Conservation (phyloP, 2,113 vertebrate species). For the Montifringilla adamsi region DNA sequence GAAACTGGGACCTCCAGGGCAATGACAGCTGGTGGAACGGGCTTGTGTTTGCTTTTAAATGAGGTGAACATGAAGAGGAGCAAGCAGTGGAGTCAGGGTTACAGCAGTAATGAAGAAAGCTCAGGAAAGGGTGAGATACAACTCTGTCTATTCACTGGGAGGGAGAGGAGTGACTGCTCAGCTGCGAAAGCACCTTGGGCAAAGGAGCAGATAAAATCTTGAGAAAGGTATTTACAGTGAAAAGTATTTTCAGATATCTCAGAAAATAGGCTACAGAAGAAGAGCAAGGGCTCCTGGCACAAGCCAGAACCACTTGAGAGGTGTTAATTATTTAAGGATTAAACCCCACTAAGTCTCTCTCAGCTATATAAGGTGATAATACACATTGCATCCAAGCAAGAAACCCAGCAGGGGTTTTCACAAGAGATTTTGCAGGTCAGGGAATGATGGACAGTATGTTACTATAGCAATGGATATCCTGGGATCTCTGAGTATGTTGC, state of each 20-base stretch:
- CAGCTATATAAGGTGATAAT: conserved; percentile 48
- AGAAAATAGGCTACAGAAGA: conserved; percentile 19
- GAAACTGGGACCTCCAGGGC: not conserved
- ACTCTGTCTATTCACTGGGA: not conserved
- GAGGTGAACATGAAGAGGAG: not conserved
- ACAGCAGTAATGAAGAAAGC: not conserved
- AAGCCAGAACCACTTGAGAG: conserved; percentile 27
- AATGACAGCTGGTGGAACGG: not conserved
- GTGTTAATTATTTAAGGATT: conserved; percentile 58
- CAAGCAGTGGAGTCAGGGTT: not conserved
- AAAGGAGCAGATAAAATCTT: conserved; percentile 18
- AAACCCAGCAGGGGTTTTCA: conserved; percentile 35
- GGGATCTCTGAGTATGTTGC: conserved; percentile 9
- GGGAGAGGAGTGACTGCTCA: not conserved
- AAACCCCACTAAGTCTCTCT: conserved; percentile 33
- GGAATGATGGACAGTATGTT: conserved; percentile 60
- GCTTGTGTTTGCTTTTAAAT: not conserved
- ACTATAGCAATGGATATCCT: conserved; percentile 66
- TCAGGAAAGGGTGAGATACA: not conserved
- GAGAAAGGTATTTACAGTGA: conserved; percentile 9
- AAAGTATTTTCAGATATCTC: conserved; percentile 2
- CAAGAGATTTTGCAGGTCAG: conserved; percentile 46
- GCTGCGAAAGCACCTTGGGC: not conserved
- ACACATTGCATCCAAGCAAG: not conserved
- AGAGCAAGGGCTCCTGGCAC: not conserved